Percentiles rank a stretch among this genome's conserved stretches.
Evolutionary conservation across 2,797 vertebrate species (phyloP).

Genomic region (Peromyscus attwateri): DNA sequence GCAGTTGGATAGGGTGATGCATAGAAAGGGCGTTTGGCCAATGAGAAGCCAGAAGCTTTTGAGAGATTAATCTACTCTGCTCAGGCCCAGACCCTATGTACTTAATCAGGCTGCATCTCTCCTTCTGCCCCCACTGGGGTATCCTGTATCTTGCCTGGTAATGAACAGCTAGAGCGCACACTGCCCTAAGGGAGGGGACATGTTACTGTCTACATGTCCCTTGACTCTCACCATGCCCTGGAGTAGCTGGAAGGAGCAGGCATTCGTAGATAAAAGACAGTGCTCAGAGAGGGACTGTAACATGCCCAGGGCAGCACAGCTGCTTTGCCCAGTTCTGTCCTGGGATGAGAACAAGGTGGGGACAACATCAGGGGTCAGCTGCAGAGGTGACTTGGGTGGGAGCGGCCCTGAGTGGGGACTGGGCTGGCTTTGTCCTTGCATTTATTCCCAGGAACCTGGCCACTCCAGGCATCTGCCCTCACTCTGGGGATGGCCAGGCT

Average conservation of each 20-base stretch:
- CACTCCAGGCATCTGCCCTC: background rate
- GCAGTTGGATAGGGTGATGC: background rate
- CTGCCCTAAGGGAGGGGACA: background rate
- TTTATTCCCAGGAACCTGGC: background rate
- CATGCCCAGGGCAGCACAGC: background rate
- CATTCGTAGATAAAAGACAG: background rate
- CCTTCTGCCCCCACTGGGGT: background rate
- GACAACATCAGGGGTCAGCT: background rate
- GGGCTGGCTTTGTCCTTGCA: background rate
- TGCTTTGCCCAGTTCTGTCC: background rate
- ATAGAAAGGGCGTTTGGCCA: background rate
- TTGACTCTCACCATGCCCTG: background rate
- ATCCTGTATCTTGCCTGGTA: background rate
- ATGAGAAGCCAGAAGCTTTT: background rate
- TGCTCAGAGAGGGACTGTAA: background rate
- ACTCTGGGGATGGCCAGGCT: background rate
- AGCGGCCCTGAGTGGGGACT: background rate
- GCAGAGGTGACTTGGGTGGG: background rate
- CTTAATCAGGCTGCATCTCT: background rate
- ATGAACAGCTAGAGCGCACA: fast-evolving
- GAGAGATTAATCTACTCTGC: background rate
- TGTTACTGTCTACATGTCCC: background rate
- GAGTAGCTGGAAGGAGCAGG: too few species aligned
- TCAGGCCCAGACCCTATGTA: background rate
- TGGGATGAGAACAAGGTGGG: background rate